Percentiles rank a stretch among this genome's conserved stretches.
Evolutionary conservation across 2,113 vertebrate species (phyloP).

Genomic region (Petrocephalus zakoni): DNA sequence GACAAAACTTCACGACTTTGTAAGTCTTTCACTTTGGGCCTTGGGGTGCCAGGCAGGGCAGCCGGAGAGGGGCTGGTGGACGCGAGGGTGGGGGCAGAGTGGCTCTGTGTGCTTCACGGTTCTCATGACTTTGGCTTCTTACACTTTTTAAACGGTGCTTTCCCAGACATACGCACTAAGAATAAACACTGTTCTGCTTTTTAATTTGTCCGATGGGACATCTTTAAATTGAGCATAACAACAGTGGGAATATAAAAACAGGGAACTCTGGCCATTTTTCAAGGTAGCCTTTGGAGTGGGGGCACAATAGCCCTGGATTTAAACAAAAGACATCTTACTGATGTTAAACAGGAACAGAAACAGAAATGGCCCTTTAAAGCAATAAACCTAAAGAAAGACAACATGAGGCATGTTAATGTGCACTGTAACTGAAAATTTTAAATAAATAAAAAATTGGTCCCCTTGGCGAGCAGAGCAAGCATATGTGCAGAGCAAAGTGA

Average conservation of each 20-base stretch:
- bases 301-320: neutral
- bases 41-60: neutral
- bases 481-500: neutral
- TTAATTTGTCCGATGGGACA: neutral
- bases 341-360: neutral
- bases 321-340: neutral
- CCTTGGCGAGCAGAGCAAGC: neutral
- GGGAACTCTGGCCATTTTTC: neutral
- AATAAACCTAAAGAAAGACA: neutral
- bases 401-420: neutral
- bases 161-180: neutral
- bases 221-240: neutral
- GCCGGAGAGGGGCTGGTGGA: neutral
- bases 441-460: neutral
- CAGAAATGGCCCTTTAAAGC: neutral
- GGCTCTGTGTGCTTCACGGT: neutral
- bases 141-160: neutral
- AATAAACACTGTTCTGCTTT: neutral
- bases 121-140: neutral
- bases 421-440: neutral
- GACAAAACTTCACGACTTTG: neutral
- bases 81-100: neutral
- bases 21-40: too few relatives aligned
- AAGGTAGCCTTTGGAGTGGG: neutral
- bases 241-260: slow-evolving; percentile 1